Percentiles rank a stretch among this genome's conserved stretches.
Evolutionary conservation across 2,888 invertebrate genomes (phyloP).

Genomic region (Xestia c-nigrum): DNA sequence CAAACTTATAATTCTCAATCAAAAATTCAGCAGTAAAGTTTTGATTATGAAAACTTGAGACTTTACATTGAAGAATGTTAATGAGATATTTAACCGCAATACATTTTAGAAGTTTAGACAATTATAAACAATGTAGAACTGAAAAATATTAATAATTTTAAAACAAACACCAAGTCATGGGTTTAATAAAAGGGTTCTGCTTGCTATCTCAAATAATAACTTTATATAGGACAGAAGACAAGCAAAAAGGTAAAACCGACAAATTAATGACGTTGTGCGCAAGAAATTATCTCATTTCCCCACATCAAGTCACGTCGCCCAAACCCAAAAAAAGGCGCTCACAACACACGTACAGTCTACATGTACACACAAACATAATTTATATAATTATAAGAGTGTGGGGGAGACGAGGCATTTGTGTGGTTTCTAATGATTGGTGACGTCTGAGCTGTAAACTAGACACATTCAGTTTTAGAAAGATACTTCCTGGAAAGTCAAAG

Average conservation of each 20-base stretch:
- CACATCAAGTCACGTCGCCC: no score
- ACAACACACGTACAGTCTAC: neutral
- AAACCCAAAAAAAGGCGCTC: neutral
- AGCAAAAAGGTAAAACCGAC: slow-evolving; percentile 8
- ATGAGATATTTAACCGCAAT: slow-evolving; percentile 39
- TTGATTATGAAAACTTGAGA: slow-evolving; percentile 46
- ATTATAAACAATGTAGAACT: neutral
- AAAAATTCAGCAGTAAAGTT: slow-evolving; percentile 56
- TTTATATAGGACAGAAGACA: neutral
- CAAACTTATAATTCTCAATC: slow-evolving; percentile 52
- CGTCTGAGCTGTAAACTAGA: neutral
- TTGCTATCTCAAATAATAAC: neutral
- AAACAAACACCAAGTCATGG: neutral
- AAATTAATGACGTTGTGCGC: slow-evolving; percentile 12
- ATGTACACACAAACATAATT: neutral
- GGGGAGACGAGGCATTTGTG: neutral
- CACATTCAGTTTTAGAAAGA: neutral
- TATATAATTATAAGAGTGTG: neutral
- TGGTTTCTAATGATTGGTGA: neutral
- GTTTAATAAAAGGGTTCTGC: neutral
- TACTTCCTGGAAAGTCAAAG: neutral
- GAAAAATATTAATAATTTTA: neutral
- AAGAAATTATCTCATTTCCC: slow-evolving; percentile 13
- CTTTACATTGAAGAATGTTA: slow-evolving; percentile 47
- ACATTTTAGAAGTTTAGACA: slow-evolving; percentile 8